These are phyloP conservation scores for Ornithoptera priamus DNA, from an alignment of 2,888 invertebrate genomes.

Conservation along the genomic window DNA sequence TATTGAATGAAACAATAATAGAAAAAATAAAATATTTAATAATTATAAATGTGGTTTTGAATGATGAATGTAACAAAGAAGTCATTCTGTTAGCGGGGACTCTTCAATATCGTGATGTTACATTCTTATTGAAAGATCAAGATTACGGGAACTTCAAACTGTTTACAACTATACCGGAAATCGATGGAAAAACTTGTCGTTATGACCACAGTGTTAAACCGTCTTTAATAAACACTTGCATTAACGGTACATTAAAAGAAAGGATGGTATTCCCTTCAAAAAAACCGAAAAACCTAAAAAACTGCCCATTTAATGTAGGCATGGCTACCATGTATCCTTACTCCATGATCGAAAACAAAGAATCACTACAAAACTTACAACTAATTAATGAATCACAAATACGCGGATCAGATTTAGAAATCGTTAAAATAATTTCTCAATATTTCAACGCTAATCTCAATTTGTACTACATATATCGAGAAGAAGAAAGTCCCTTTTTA, in stretches of 20 bases:
- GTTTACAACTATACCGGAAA: conserved; percentile 44
- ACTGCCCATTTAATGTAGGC: conserved; percentile 56
- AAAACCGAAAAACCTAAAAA: conserved; percentile 47
- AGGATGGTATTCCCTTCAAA: conserved; percentile 46
- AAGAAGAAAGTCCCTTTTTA: conserved; percentile 43
- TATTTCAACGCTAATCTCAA: conserved; percentile 54
- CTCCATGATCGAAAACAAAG: conserved; percentile 42
- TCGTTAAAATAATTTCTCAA: conserved; percentile 55
- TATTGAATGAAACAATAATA: conserved; percentile 35
- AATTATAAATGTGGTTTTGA: conserved; percentile 36
- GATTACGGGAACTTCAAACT: conserved; percentile 35
- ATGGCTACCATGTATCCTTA: conserved; percentile 54
- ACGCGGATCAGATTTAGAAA: conserved; percentile 54
- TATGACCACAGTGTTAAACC: conserved; percentile 34
- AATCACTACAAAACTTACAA: conserved; percentile 45
- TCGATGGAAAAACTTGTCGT: conserved; percentile 46
- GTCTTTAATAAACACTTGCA: conserved; percentile 44
- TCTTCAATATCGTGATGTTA: conserved; percentile 43
- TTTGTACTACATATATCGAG: conserved; percentile 45
- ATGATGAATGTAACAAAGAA: conserved; percentile 31
- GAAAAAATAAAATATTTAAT: conserved; percentile 44
- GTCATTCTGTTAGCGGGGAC: conserved; percentile 37
- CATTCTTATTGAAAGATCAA: conserved; percentile 43
- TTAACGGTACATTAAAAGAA: conserved; percentile 39
- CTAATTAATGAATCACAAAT: conserved; percentile 38